Evolutionary conservation across 1,140 invertebrate species (phyloP), one percentile per base, ranked within the genome.

Genomic region (Ceratitis capitata): DNA sequence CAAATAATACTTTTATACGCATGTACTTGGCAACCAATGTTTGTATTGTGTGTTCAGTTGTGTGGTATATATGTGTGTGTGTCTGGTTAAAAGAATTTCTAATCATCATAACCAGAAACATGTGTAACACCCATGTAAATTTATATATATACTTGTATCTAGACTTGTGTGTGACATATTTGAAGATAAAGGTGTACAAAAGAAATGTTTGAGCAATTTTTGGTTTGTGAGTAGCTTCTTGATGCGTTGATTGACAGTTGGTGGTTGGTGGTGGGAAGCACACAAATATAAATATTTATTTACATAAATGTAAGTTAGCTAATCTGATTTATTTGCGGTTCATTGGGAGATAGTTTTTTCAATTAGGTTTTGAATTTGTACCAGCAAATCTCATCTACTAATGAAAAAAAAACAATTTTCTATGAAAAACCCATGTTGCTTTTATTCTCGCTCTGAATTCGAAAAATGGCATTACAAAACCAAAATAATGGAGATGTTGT

Each of bases 71-170:
- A 82, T 26, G 23, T 47, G 53, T 42, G 61, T 35, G 39, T 78
- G 69, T 12, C 69, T 35, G 69, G 69, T 78, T 78, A 12, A 78
- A 78, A 45, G 39, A 23, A 78, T 10, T 45, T 19, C 39, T 78
- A 78, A 78, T 78, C 39, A 45, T 78, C 39, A 45, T 78, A 78
- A 78, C 69, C 69, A 47, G 39, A 78, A 78, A 78, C 69, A 78
- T 78, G 39, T 35, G 69, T 78, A 45, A 26, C 45, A 26, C 45
- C 14, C 10, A 78, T 23, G 69, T 61, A 84, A 26, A 64, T 14
- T n/a, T n/a, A n/a, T n/a, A n/a, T n/a, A n/a, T n/a, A 61, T 47
- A n/a, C n/a, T 26, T 7, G 6, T 9, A 35, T 23, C 14, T 47
- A 23, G 14, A 5, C 26, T 23, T 49, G 23, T 19, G 49, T 4